A percentile compares a stretch with the other conserved stretches of the same genome.
Evolutionary conservation across 2,113 vertebrate genomes (phyloP).

Genomic region (Apodemus speciosus): DNA sequence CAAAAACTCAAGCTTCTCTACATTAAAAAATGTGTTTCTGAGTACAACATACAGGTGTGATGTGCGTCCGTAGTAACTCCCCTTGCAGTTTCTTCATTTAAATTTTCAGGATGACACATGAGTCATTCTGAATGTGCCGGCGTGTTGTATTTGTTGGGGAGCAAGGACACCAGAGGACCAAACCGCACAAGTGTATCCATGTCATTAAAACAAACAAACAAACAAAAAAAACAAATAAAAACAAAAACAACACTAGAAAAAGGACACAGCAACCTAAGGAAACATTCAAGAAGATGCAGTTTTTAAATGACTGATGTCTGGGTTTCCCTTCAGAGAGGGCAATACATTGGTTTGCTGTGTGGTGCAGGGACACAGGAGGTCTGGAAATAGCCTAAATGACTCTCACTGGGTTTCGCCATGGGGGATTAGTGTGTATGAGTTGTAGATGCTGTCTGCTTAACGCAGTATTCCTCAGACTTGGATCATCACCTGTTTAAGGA

Average conservation of each 20-base stretch:
- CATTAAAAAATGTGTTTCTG: neutral
- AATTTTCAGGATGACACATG: neutral
- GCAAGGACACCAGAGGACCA: neutral
- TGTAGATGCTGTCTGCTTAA: accelerated
- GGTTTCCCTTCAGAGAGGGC: neutral
- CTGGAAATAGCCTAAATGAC: neutral
- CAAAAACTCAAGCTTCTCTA: constrained; percentile 5
- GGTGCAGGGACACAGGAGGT: neutral
- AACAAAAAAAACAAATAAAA: neutral
- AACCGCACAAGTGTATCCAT: neutral
- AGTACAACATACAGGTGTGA: neutral
- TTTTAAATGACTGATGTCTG: neutral
- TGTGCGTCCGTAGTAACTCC: accelerated
- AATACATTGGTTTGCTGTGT: neutral
- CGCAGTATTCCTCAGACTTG: neutral
- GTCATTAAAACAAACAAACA: neutral
- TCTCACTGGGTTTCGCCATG: too few species aligned
- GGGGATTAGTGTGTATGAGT: neutral
- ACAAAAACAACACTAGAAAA: neutral
- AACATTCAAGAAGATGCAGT: neutral
- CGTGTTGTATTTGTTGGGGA: neutral
- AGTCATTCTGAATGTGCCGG: neutral
- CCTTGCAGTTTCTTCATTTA: neutral
- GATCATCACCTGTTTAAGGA: neutral
- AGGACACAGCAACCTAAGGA: neutral